Percentiles rank a stretch among this genome's conserved stretches.
These are phyloP conservation scores for Benthosema pterotum DNA, from an alignment of 2,797 vertebrate species.

Conservation along the genomic window DNA sequence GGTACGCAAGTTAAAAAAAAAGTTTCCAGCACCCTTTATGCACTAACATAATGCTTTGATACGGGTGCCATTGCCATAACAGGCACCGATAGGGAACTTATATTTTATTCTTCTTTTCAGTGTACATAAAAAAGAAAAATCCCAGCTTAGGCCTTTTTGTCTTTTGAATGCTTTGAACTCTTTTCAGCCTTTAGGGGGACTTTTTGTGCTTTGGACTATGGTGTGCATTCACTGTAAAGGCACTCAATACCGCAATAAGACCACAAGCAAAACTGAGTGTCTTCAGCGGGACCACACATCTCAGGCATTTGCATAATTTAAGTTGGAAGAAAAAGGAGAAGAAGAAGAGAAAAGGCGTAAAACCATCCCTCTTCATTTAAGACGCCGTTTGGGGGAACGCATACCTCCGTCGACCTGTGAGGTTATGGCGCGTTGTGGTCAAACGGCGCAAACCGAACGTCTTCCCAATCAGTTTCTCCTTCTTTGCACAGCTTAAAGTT, in stretches of 20 bases:
- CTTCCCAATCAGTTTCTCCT: constrained; percentile 29
- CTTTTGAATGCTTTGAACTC: constrained; percentile 99
- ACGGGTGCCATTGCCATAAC: constrained; percentile 92
- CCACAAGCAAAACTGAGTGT: constrained; percentile 99
- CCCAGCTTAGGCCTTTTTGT: constrained; percentile 99
- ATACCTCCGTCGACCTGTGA: constrained; percentile 78
- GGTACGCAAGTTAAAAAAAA: constrained; percentile 81
- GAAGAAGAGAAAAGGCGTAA: constrained; percentile 61
- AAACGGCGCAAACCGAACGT: constrained; percentile 59
- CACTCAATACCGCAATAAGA: constrained; percentile 97
- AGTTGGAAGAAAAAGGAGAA: constrained; percentile 62
- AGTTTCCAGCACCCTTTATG: constrained; percentile 85
- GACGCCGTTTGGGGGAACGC: constrained; percentile 78
- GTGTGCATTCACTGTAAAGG: constrained; percentile 99
- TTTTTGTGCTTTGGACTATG: constrained; percentile 96
- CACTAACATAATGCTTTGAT: constrained; percentile 92
- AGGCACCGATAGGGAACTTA: constrained; percentile 94
- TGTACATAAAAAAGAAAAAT: constrained; percentile 99
- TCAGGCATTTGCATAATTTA: constrained; percentile 99
- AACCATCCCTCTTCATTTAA: constrained; percentile 82
- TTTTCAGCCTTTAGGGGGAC: constrained; percentile 97
- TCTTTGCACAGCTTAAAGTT: constrained; percentile 43
- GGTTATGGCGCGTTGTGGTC: constrained; percentile 64
- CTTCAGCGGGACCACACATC: constrained; percentile 99
- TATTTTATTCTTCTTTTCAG: constrained; percentile 99